These are phyloP conservation scores for Dascyllus trimaculatus DNA, from an alignment of 2,113 vertebrate genomes.

Conservation along the genomic window DNA sequence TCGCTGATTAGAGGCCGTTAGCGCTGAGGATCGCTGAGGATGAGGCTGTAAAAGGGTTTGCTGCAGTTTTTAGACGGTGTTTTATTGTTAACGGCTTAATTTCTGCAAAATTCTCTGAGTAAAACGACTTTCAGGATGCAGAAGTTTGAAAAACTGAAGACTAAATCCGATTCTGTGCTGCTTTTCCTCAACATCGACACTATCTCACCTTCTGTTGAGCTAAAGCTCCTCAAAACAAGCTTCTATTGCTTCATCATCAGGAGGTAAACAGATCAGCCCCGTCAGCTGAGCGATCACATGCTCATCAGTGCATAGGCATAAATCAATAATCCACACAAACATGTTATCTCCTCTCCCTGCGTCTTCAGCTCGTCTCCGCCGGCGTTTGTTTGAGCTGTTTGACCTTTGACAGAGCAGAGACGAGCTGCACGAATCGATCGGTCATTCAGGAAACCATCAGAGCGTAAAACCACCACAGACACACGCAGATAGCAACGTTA, in stretches of 20 bases:
- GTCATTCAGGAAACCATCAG: background rate
- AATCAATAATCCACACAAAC: conserved; percentile 42
- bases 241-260: background rate
- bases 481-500: no score
- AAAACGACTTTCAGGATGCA: no score
- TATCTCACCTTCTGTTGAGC: no score
- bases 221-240: background rate
- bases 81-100: no score
- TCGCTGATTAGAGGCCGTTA: background rate
- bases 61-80: no score
- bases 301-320: conserved; percentile 26
- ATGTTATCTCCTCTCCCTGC: conserved; percentile 8
- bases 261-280: conserved; percentile 7
- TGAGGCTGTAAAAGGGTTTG: background rate
- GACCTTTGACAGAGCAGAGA: conserved; percentile 42
- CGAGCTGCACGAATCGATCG: conserved; percentile 31
- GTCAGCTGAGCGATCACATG: conserved; percentile 30
- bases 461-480: background rate
- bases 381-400: conserved; percentile 16
- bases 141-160: no score
- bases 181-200: no score
- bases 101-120: no score
- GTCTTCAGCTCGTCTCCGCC: conserved; percentile 14
- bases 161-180: no score
- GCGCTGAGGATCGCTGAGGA: background rate